Conservation (phyloP, 35 echinoderm and acorn worm genomes). For the Ophiothrix spiculata region DNA sequence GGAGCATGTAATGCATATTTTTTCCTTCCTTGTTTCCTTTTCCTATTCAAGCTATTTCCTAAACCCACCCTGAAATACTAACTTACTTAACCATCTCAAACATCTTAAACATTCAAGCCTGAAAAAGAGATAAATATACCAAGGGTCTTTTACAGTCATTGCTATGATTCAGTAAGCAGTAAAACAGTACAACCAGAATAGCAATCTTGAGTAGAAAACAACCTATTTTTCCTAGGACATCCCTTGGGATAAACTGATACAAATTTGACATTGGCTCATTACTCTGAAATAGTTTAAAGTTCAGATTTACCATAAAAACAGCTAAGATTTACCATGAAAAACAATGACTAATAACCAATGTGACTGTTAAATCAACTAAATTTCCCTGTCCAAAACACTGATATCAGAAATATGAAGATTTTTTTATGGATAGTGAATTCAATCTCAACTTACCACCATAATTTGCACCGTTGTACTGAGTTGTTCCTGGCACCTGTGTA, state of each 20-base stretch:
- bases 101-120: not conserved
- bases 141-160: not conserved
- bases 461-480: slow-evolving; percentile 17
- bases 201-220: not conserved
- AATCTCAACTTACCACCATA: slow-evolving; percentile 41
- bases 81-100: not conserved
- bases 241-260: not conserved
- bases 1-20: not conserved
- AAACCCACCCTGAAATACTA: not conserved
- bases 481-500: not conserved
- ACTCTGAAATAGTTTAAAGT: not conserved
- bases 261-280: not conserved
- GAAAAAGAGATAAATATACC: not conserved
- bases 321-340: not conserved
- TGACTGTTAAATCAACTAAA: not conserved
- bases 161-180: not conserved
- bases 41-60: not conserved
- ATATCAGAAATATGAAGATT: not conserved
- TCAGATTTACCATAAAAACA: not conserved
- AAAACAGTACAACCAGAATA: not conserved
- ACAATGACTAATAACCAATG: not conserved
- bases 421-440: not conserved
- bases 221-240: not conserved
- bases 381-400: not conserved
- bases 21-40: not conserved